Percentiles rank a stretch among this genome's conserved stretches.
phyloP scores from a whole-genome alignment of 53 echinoderm and acorn worm genomes.

The Patiria pectinifera region DNA sequence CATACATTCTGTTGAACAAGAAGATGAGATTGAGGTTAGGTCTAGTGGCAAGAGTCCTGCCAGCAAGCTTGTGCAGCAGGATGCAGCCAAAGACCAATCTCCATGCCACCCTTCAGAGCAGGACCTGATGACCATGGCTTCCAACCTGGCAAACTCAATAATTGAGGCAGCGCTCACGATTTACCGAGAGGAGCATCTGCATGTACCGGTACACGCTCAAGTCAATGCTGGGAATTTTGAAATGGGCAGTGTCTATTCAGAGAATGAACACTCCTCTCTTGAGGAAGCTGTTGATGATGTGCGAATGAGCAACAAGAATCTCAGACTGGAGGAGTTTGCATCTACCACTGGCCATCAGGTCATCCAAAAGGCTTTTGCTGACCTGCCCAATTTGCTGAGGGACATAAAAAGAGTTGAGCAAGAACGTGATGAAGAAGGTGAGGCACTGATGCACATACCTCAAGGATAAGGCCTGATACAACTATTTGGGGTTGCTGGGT shows the following conservation, averaged over 20 bases:
- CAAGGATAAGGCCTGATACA: no score
- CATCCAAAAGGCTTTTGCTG: slow-evolving; percentile 6
- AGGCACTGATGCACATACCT: no score
- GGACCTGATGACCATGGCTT: slow-evolving; percentile 89
- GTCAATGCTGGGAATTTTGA: background rate
- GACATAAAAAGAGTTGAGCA: background rate
- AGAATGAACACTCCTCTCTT: background rate
- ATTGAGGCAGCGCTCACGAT: slow-evolving; percentile 87
- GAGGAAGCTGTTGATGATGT: background rate
- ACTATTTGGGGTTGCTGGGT: no score
- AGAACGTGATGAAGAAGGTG: background rate
- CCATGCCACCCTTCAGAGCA: slow-evolving; percentile 74
- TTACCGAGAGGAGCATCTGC: slow-evolving; percentile 79
- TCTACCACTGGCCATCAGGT: background rate
- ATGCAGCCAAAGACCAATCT: slow-evolving; percentile 44
- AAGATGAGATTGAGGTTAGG: background rate
- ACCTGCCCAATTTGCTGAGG: slow-evolving; percentile 30
- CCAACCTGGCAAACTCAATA: slow-evolving; percentile 92
- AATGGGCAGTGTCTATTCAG: no score
- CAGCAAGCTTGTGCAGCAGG: slow-evolving; percentile 48
- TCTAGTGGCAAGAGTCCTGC: slow-evolving; percentile 11
- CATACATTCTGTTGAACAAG: slow-evolving; percentile 29
- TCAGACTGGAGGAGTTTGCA: slow-evolving; percentile 18
- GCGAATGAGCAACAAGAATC: background rate
- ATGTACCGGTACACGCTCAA: slow-evolving; percentile 9